Base-by-base conservation (phyloP, 2,888 invertebrate genomes). In the Endomychus coccineus region DNA sequence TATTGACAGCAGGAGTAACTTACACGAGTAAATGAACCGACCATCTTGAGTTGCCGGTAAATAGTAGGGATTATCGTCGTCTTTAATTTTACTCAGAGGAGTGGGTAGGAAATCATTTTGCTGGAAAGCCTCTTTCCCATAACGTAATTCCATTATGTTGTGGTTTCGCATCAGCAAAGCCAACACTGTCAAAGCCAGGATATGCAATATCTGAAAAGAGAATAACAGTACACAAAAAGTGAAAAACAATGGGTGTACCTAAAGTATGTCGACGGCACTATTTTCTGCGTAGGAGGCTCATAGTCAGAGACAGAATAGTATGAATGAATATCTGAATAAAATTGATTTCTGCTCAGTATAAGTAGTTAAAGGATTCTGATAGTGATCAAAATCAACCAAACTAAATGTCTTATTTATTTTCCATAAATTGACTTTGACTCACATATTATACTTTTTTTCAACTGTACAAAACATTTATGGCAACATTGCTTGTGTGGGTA, bases 161-260 rank as follows among this genome's bases (percentile, higher is more conserved):
- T 84, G 83, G 60, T 84, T 81, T 30, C 82, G 73, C 59, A 84
- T 76, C 33, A 85, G 74, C 28, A 83, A 74, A 10, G 83, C 83
- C 51, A 87, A 64, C 44, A 84, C 75, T 28, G 81, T 80, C 47
- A 88, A 64, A 1, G 83, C 82, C 52, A 86, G 61, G 39, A 86
- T 71, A 58, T 87, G 85, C 32, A 87, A 67, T 65, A 85, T 74
- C 86, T 87, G 58, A 9, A 65, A 66, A 29, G 9, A 43, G 35
- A 28, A 27, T 25, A 27, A 30, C 13, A 30, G 4, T 14, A 10
- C 1, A 15, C 15, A 3, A 17, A 21, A 11, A 11, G 28, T 43
- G n/a, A 24, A 11, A 27, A 21, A 14, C 2, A 19, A 16, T 19
- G 5, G 6, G 7, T 19, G 5, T 19, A 6, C 5, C 5, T 7